Evolutionary conservation across 1,140 invertebrate genomes (phyloP).

Genomic region (Drosophila novamexicana): DNA sequence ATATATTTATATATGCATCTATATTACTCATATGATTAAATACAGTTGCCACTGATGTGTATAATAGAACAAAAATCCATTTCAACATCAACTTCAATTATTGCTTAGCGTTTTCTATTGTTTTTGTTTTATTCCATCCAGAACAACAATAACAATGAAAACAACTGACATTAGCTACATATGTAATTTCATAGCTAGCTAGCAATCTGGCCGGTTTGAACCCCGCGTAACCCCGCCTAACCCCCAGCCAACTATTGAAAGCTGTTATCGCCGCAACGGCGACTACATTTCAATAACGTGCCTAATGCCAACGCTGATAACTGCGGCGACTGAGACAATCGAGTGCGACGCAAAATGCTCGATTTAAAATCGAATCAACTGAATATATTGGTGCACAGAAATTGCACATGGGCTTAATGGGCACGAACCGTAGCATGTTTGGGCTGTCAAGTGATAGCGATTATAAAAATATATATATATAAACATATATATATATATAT

Average conservation of each 20-base stretch:
- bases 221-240: conserved; percentile 27
- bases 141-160: conserved; percentile 18
- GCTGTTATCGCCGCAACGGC: conserved; percentile 56
- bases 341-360: conserved; percentile 24
- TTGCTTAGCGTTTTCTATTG: conserved; percentile 32
- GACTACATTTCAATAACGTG: conserved; percentile 68
- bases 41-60: conserved; percentile 19
- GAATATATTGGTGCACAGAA: conserved; percentile 46
- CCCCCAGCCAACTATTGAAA: conserved; percentile 46
- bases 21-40: conserved; percentile 12
- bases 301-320: conserved; percentile 69
- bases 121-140: conserved; percentile 44
- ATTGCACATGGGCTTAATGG: conserved; percentile 27
- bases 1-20: conserved; percentile 1
- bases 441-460: not conserved
- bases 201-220: conserved; percentile 27
- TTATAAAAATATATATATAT: not conserved
- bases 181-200: conserved; percentile 53
- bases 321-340: conserved; percentile 9
- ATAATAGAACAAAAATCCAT: conserved; percentile 16
- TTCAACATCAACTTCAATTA: conserved; percentile 44
- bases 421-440: conserved; percentile 22
- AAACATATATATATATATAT: not conserved
- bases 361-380: conserved; percentile 44
- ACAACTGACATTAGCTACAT: conserved; percentile 54